Evolutionary conservation across 2,797 vertebrate species (phyloP), one percentile per base, ranked within the genome.

Genomic region (Loris lydekkerianus): DNA sequence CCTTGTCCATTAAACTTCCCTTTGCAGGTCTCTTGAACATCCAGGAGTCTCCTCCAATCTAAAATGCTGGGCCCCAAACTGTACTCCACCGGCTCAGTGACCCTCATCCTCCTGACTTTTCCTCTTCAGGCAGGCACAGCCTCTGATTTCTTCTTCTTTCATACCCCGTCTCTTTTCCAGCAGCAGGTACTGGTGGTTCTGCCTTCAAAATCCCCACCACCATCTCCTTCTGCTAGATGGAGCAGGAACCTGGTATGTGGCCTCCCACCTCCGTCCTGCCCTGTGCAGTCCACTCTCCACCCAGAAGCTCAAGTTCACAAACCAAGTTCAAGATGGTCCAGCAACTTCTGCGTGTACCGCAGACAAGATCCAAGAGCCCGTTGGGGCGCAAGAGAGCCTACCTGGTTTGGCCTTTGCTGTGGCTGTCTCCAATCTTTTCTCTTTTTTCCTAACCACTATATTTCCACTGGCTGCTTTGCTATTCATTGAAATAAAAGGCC

Each of bases 381-480:
- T 1, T 2, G 21, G 13, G 65, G 11, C 10, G 43, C 29, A 17
- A 29, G 14, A 17, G 25, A 18, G 6, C 46, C 61, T 7, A 0
- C 29, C 10, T 7, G 18, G 31, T 70, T 43, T 13, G 9, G 25
- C 77, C 34, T 80, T 23, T n/a, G 10, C 23, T n/a, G 18, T 40
- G 34, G 40, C 7, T 4, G 8, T 34, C 43, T 58, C 46, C 34
- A 14, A 1, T n/a, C 37, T 13, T 14, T 21, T 34, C 23, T 29
- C 20, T 29, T 29, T 60, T 10, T 31, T 49, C 1, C 2, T 0
- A 0, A 7, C 40, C n/a, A 9, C 29, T 11, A 1, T 37, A 23
- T 27, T 63, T 15, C 6, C 21, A 14, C 27, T 21, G 37, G 29
- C 21, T 43, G 58, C 75, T 15, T 37, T 18, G 53, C 37, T 17